Conservation (phyloP, 2,888 invertebrate species). For the Dromius quadrimaculatus region DNA sequence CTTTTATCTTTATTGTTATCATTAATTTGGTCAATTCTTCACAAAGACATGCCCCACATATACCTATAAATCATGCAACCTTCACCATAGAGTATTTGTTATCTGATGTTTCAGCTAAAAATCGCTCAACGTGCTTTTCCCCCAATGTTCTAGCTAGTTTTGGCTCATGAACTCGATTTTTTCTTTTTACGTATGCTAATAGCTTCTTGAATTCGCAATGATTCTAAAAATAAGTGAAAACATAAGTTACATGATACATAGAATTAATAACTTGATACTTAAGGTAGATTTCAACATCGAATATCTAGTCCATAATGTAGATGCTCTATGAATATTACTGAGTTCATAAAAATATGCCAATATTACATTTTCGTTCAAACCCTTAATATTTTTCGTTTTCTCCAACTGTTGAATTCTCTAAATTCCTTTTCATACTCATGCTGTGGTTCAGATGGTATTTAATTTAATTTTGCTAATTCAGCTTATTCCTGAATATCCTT, state of each 20-base stretch:
- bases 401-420: background rate
- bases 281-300: background rate
- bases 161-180: background rate
- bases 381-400: background rate
- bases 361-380: background rate
- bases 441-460: background rate
- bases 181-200: slow-evolving; percentile 3
- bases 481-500: background rate
- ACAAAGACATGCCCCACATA: background rate
- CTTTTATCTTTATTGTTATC: background rate
- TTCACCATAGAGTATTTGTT: background rate
- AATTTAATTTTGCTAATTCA: background rate
- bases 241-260: background rate
- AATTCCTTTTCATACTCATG: background rate
- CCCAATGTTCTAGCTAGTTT: background rate
- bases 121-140: background rate
- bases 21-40: slow-evolving; percentile 8
- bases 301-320: background rate
- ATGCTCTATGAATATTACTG: too few relatives aligned
- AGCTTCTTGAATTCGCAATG: background rate
- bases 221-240: background rate
- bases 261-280: background rate
- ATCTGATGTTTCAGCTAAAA: background rate
- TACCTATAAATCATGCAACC: background rate
- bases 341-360: background rate